Evolutionary conservation across 2,113 vertebrate genomes (phyloP).

Genomic region (Varanus salvator): DNA sequence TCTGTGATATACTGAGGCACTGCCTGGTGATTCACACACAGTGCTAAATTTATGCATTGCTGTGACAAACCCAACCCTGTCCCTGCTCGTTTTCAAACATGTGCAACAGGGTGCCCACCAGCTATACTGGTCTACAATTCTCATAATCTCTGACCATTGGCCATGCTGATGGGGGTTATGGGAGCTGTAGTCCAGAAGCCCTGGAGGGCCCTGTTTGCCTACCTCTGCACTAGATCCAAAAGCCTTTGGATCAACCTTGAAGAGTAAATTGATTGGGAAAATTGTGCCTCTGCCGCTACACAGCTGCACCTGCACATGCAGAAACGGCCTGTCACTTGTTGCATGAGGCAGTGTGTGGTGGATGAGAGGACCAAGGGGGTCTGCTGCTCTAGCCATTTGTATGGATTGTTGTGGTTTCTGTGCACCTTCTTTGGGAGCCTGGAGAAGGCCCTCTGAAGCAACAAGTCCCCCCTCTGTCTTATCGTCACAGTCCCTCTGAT

Average conservation of each 20-base stretch:
- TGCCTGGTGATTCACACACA: not conserved
- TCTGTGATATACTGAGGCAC: not conserved
- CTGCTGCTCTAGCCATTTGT: not conserved
- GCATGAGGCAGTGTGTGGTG: not conserved
- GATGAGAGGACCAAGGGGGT: too few relatives aligned
- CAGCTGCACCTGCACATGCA: not conserved
- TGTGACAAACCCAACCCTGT: not conserved
- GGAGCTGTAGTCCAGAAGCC: not conserved
- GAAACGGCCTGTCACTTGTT: not conserved
- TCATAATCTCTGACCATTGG: not conserved
- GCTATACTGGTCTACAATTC: not conserved
- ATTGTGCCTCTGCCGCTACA: not conserved
- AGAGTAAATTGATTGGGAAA: not conserved
- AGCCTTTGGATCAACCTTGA: not conserved
- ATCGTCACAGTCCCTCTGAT: not conserved
- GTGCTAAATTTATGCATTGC: not conserved
- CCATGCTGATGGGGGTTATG: not conserved
- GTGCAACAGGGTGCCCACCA: not conserved
- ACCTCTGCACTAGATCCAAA: not conserved
- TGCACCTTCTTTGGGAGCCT: not conserved
- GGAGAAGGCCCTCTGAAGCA: not conserved
- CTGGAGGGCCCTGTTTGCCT: not conserved
- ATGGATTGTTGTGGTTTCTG: not conserved
- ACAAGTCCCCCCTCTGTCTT: not conserved
- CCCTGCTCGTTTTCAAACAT: not conserved